A percentile compares a stretch with the other conserved stretches of the same genome.
Evolutionary conservation across 2,888 invertebrate genomes (phyloP).

Genomic region (Zaprionus bogoriensis): DNA sequence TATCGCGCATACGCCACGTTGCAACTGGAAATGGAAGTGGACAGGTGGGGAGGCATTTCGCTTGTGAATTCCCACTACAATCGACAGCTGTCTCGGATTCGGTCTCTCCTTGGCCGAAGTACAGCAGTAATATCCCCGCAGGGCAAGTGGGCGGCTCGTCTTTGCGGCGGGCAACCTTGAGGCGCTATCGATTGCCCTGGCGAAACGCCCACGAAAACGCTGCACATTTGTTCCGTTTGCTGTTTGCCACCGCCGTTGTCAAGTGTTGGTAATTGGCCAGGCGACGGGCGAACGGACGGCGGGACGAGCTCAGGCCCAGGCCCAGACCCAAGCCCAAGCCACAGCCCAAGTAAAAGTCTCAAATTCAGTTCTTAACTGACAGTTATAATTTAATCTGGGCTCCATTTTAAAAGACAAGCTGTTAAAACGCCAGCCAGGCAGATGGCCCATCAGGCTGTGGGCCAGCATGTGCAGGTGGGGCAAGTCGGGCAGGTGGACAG

Average conservation of each 20-base stretch:
- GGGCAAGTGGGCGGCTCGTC: not conserved
- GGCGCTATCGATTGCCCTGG: constrained; percentile 54
- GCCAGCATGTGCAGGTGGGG: too few species aligned
- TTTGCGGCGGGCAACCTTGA: constrained; percentile 56
- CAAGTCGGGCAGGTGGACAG: too few species aligned
- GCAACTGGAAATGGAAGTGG: too few species aligned
- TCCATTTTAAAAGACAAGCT: constrained; percentile 31
- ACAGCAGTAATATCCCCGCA: too few species aligned
- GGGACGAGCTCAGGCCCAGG: constrained; percentile 1
- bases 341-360: constrained; percentile 11
- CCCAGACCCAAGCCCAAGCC: not conserved
- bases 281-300: constrained; percentile 39
- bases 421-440: not conserved
- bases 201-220: constrained; percentile 11
- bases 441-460: not conserved
- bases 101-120: not conserved
- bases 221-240: constrained; percentile 11
- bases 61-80: not conserved
- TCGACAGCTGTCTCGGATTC: constrained; percentile 35
- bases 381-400: constrained; percentile 57
- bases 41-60: too few species aligned
- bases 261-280: constrained; percentile 46
- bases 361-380: constrained; percentile 23
- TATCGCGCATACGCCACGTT: constrained; percentile 55
- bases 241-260: constrained; percentile 10